Evolutionary conservation across 2,888 invertebrate species (phyloP), one percentile per base, ranked within the genome.

Genomic region (Andricus curvator): DNA sequence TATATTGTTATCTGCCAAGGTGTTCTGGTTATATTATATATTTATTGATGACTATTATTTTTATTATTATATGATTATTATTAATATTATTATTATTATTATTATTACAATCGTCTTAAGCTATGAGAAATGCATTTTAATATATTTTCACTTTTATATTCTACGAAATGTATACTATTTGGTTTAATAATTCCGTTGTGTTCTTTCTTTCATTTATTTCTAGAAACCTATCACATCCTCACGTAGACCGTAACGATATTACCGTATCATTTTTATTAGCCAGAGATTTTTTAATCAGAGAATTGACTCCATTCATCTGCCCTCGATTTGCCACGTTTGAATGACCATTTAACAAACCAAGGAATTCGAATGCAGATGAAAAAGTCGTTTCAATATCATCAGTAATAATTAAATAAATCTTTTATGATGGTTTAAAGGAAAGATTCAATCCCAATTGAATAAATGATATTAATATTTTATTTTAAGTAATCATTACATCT

Each of bases 11-110:
- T 91, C 89, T 92, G 91, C 91, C 91, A 91, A 90, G 92, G 91
- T 92, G 92, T 92, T 92, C 91, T 92, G 92, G 92, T 92, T 92
- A 92, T 91, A 91, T 89, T 91, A 92, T 91, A 92, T 92, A 91
- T 91, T 92, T 92, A 92, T 92, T 92, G 90, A 90, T 87, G 88
- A 90, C 87, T 87, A 87, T 88, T 90, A 85, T 88, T 88, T 88
- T 88, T 87, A 88, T 86, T 85, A 87, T 86, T 85, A 74, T 33
- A 74, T 74, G 56, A 88, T 86, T 86, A 87, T 86, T 87, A 84
- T 85, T 86, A 85, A 86, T 84, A 85, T 83, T 48, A 48, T 17
- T 48, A 88, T 17, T 48, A 88, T 87, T 86, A 88, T 86, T 88
- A 89, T 89, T 88, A 89, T 89, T 89, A 89, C 88, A 89, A 86